Evolutionary conservation across 1,140 invertebrate genomes (phyloP).

Genomic region (Chymomyza costata): DNA sequence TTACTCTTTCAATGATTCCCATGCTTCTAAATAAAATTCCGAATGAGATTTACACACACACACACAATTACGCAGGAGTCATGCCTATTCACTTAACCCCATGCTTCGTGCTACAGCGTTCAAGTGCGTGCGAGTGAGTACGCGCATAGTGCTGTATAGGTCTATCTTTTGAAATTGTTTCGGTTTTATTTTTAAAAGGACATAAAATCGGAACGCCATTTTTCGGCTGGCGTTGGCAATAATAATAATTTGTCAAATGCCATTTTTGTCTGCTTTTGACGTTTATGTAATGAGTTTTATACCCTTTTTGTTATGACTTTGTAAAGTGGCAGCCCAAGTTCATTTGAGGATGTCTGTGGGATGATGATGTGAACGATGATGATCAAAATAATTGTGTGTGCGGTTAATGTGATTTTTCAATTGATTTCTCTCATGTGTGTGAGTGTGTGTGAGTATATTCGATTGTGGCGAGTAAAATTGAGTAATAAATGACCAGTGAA

Average conservation of each 20-base stretch:
- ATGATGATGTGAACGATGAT: conserved; percentile 25
- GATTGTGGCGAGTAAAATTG: conserved; percentile 29
- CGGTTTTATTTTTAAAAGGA: conserved; percentile 20
- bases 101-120: too few relatives aligned
- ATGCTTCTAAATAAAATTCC: too few relatives aligned
- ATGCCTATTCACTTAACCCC: too few relatives aligned
- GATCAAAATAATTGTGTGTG: conserved; percentile 47
- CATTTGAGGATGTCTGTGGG: not conserved
- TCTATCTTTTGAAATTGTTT: conserved; percentile 31
- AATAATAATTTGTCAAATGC: conserved; percentile 52
- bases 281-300: conserved; percentile 56
- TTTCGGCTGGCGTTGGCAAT: conserved; percentile 30
- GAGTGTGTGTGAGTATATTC: not conserved
- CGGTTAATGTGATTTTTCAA: conserved; percentile 55
- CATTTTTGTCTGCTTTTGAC: conserved; percentile 44
- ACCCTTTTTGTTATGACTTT: conserved; percentile 20
- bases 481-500: conserved; percentile 45
- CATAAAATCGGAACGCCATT: conserved; percentile 41
- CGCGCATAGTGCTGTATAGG: too few relatives aligned
- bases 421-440: conserved; percentile 45
- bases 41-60: too few relatives aligned
- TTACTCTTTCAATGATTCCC: too few relatives aligned
- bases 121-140: too few relatives aligned
- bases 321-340: not conserved
- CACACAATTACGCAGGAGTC: too few relatives aligned